phyloP scores from a whole-genome alignment of 1,140 invertebrate genomes.

The Aphidius ervi region DNA sequence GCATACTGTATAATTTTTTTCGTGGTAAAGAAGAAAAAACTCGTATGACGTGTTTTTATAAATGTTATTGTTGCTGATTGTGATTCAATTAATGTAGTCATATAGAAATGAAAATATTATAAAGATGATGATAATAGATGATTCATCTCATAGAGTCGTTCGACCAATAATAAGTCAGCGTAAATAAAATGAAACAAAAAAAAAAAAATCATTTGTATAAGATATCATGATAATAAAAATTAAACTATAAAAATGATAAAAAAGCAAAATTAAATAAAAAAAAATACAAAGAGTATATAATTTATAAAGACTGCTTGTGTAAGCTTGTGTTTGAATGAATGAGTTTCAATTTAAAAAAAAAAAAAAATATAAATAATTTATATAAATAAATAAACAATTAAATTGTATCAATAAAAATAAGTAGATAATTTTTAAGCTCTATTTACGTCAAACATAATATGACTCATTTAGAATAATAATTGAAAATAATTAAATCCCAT shows the following conservation, averaged over 20 bases:
- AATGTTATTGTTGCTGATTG: no score
- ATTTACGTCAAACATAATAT: slow-evolving; percentile 1
- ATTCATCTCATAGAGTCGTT: no score
- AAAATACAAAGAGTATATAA: slow-evolving; percentile 36
- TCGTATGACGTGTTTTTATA: no score
- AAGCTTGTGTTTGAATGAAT: slow-evolving; percentile 42
- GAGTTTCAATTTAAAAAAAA: slow-evolving; percentile 34
- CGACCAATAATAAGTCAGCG: background rate
- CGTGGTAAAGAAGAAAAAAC: no score
- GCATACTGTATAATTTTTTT: no score
- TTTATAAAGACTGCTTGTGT: slow-evolving; percentile 53
- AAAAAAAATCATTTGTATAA: background rate
- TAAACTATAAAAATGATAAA: background rate
- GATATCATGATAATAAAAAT: background rate
- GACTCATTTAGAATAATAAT: no score
- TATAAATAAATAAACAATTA: slow-evolving; percentile 28
- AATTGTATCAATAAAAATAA: slow-evolving; percentile 22
- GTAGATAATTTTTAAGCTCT: slow-evolving; percentile 25
- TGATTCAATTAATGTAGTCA: no score
- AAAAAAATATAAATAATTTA: slow-evolving; percentile 29
- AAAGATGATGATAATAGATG: no score
- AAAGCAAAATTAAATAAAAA: slow-evolving; percentile 7
- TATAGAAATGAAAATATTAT: no score
- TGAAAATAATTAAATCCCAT: no score
- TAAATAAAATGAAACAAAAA: slow-evolving; percentile 1